phyloP scores from a whole-genome alignment of 2,888 invertebrate genomes.

The Graphium colonna region DNA sequence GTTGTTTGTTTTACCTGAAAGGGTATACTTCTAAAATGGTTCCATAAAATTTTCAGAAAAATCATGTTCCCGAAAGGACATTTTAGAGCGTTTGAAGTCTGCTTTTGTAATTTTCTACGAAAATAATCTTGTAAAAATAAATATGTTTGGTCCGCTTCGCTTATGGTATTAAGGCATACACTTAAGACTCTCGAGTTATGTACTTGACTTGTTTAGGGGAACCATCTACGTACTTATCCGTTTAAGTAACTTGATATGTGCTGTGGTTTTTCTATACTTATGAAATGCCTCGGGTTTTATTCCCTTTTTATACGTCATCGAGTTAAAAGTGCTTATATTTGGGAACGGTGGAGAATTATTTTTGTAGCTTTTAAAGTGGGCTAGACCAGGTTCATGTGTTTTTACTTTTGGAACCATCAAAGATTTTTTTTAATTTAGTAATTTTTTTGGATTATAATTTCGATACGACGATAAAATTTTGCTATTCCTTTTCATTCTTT shows the following conservation, averaged over 20 bases:
- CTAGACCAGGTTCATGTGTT: no score
- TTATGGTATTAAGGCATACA: slow-evolving; percentile 29
- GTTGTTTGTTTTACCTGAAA: no score
- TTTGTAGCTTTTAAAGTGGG: not conserved
- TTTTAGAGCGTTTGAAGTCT: no score
- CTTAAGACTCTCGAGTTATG: slow-evolving; percentile 31
- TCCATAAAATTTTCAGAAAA: no score
- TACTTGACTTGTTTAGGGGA: slow-evolving; percentile 41
- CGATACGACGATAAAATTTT: no score
- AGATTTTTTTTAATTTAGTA: no score
- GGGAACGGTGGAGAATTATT: not conserved
- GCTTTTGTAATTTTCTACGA: not conserved
- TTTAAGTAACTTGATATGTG: slow-evolving; percentile 47
- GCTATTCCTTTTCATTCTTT: not conserved
- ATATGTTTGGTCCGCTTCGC: slow-evolving; percentile 20
- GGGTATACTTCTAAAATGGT: no score
- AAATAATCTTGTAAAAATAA: no score
- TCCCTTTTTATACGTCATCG: slow-evolving; percentile 1
- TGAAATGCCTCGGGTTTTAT: slow-evolving; percentile 37
- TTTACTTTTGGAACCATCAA: no score
- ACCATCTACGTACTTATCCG: slow-evolving; percentile 52
- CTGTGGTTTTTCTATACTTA: slow-evolving; percentile 37
- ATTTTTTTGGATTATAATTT: no score
- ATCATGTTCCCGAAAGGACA: no score
- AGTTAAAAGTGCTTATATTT: not conserved